These are phyloP conservation scores for Notothenia rossii DNA, from an alignment of 2,113 vertebrate species.

Conservation along the genomic window DNA sequence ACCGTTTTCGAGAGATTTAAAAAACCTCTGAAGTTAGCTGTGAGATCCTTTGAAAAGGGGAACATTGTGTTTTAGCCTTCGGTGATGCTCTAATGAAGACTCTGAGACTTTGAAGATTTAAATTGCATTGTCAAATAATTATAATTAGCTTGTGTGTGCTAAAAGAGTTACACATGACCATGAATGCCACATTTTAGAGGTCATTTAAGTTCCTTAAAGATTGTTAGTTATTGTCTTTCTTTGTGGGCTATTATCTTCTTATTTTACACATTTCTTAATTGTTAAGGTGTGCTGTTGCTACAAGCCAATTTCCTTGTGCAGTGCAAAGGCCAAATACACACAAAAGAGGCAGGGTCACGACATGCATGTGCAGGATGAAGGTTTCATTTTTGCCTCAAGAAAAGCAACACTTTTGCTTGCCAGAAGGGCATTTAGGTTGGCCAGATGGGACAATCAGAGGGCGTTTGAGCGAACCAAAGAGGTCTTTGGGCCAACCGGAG, in stretches of 20 bases:
- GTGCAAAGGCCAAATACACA: background rate
- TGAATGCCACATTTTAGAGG: background rate
- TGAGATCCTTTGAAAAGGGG: background rate
- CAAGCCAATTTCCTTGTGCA: background rate
- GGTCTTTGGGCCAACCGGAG: slow-evolving; percentile 9
- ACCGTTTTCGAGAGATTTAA: background rate
- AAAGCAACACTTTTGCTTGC: background rate
- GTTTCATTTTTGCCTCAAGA: background rate
- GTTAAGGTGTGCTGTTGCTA: background rate
- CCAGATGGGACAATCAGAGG: background rate
- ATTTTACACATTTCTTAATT: background rate
- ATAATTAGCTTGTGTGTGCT: background rate
- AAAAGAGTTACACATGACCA: background rate
- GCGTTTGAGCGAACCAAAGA: background rate
- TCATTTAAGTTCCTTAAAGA: no score
- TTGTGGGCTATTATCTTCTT: background rate
- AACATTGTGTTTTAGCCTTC: background rate
- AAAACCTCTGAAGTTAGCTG: background rate
- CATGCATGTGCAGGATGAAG: background rate
- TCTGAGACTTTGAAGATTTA: no score
- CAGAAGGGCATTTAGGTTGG: background rate
- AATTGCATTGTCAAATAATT: background rate
- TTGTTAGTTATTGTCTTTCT: no score
- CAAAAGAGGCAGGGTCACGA: no score
- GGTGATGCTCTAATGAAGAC: background rate